phyloP scores from a whole-genome alignment of 2,113 vertebrate species.

The Hemicordylus capensis region DNA sequence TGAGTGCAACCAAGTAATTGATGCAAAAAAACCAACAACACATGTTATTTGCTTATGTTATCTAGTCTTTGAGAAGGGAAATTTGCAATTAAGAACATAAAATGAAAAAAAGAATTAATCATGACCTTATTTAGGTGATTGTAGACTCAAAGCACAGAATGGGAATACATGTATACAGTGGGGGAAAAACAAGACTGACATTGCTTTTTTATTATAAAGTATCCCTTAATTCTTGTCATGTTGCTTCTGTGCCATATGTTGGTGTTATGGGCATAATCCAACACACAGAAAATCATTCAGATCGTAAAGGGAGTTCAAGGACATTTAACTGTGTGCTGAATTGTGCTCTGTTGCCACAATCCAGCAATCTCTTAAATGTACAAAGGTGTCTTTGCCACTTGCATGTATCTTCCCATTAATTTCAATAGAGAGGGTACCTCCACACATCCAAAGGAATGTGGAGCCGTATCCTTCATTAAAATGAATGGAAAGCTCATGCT shows the following conservation, averaged over 20 bases:
- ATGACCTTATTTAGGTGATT: neutral
- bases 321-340: neutral
- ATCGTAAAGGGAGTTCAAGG: neutral
- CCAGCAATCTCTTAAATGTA: neutral
- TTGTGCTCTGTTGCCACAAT: neutral
- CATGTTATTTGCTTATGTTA: conserved; percentile 2
- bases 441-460: neutral
- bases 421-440: neutral
- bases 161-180: neutral
- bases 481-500: neutral
- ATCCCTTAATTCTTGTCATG: neutral
- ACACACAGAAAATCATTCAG: neutral
- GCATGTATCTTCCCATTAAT: neutral
- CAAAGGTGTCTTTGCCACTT: neutral
- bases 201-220: conserved; percentile 21
- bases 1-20: neutral
- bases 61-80: neutral
- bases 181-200: neutral
- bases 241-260: neutral
- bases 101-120: conserved; percentile 2
- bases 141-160: neutral
- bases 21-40: conserved; percentile 3
- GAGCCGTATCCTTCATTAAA: neutral
- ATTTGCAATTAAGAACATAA: neutral
- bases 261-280: neutral